phyloP scores from a whole-genome alignment of 2,797 vertebrate species.

The Lepus oiostolus region DNA sequence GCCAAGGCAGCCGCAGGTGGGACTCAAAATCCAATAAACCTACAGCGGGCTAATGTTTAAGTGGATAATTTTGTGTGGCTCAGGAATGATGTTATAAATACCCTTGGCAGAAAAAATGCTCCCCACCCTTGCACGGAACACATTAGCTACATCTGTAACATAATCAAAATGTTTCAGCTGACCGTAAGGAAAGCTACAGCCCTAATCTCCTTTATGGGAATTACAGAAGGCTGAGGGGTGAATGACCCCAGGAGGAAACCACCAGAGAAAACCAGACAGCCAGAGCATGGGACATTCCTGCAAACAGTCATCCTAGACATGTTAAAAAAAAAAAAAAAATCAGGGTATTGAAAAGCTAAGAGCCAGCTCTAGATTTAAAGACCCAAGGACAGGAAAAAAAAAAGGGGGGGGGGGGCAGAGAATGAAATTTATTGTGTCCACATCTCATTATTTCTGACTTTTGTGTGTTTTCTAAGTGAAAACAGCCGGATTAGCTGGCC shows the following conservation, averaged over 20 bases:
- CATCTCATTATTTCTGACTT: not conserved
- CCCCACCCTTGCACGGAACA: not conserved
- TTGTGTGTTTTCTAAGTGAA: not conserved
- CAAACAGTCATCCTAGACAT: not conserved
- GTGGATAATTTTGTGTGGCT: too few relatives aligned
- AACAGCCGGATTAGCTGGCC: not conserved
- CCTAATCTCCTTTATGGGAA: not conserved
- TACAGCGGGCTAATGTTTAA: too few relatives aligned
- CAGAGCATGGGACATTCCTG: not conserved
- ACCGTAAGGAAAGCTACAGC: not conserved
- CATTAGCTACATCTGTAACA: not conserved
- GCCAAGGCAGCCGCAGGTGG: too few relatives aligned
- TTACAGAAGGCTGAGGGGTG: not conserved
- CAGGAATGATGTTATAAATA: too few relatives aligned
- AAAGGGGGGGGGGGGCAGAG: not conserved
- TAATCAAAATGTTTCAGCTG: not conserved
- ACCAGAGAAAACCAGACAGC: not conserved
- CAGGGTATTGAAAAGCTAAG: not conserved
- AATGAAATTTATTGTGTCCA: slow-evolving; percentile 16
- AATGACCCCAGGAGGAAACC: not conserved
- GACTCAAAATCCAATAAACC: too few relatives aligned
- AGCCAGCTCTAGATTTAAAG: not conserved
- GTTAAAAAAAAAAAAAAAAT: slow-evolving; percentile 11
- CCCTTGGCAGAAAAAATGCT: too few relatives aligned
- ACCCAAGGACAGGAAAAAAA: not conserved